Evolutionary conservation across 2,113 vertebrate species (phyloP).

Genomic region (Bufo bufo): DNA sequence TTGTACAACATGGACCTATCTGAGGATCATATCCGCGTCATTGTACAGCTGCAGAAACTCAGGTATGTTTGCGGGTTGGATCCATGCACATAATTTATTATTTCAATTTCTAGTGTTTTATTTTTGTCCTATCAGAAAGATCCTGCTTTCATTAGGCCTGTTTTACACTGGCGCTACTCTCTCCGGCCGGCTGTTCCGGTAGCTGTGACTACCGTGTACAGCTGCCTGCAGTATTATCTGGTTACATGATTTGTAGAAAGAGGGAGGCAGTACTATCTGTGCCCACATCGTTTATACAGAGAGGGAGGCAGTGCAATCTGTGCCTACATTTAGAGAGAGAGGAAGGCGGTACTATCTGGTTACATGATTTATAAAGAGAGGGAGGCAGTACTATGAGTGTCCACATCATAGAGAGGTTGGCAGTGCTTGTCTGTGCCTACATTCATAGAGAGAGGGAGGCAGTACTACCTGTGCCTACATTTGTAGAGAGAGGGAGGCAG

Average conservation of each 20-base stretch:
- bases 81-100: no score
- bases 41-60: conserved; percentile 86
- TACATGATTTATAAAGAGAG: not conserved
- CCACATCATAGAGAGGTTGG: not conserved
- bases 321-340: not conserved
- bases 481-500: not conserved
- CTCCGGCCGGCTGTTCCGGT: no score
- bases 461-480: not conserved
- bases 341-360: not conserved
- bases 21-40: conserved; percentile 86
- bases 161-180: no score
- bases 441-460: not conserved
- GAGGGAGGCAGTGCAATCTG: not conserved
- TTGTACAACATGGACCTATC: conserved; percentile 96
- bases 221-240: not conserved
- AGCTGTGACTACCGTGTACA: not conserved
- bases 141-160: not conserved
- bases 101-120: not conserved
- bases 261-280: not conserved
- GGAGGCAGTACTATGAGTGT: not conserved
- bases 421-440: not conserved
- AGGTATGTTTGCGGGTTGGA: conserved; percentile 73
- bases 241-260: not conserved
- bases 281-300: not conserved
- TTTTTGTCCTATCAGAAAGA: not conserved